Conservation (phyloP, 1,140 invertebrate genomes). For the Chironomus striatipennis region DNA sequence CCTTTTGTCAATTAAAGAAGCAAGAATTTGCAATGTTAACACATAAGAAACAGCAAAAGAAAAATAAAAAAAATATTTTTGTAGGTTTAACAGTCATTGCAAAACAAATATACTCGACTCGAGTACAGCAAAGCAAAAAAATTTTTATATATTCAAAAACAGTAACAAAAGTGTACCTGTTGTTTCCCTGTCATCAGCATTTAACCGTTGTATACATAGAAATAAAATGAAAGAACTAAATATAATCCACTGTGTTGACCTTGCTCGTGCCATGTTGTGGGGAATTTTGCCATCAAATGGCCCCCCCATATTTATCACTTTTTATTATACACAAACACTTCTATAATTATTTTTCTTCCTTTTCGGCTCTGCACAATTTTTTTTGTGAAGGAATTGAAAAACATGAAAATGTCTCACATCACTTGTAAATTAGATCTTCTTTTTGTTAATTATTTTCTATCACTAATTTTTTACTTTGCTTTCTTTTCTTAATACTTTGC, state of each 20-base stretch:
- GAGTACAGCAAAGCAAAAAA: background rate
- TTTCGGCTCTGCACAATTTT: background rate
- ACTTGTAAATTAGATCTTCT: background rate
- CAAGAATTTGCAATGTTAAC: background rate
- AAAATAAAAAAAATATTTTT: background rate
- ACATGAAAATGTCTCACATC: conserved; percentile 4
- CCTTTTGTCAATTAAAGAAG: background rate
- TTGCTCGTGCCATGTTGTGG: conserved; percentile 17
- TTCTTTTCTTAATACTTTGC: background rate
- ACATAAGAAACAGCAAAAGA: background rate
- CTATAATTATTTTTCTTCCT: background rate
- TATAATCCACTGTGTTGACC: conserved; percentile 15
- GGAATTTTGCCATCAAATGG: conserved; percentile 11
- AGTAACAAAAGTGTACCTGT: background rate
- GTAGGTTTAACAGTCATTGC: background rate
- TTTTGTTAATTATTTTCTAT: conserved; percentile 3
- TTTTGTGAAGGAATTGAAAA: background rate
- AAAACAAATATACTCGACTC: background rate
- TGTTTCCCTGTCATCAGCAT: conserved; percentile 19
- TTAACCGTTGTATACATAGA: background rate
- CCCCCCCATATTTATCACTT: background rate
- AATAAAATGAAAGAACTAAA: conserved; percentile 6
- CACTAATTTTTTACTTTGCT: background rate
- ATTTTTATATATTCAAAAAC: background rate
- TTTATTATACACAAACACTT: background rate